Evolutionary conservation across 2,888 invertebrate species (phyloP).

Genomic region (Pristionchus japonicus): DNA sequence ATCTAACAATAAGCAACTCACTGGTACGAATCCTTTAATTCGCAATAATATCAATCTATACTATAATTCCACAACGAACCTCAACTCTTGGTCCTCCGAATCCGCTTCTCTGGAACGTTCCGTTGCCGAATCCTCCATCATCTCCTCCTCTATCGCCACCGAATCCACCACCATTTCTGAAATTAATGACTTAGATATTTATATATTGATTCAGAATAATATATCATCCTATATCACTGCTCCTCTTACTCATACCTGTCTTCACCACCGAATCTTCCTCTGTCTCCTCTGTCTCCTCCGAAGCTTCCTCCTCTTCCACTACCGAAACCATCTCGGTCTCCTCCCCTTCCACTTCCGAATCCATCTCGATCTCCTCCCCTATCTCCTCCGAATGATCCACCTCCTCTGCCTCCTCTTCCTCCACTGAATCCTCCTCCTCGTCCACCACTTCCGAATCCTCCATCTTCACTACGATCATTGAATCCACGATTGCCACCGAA

Average conservation of each 20-base stretch:
- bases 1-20: too few relatives aligned
- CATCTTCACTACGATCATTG: not conserved
- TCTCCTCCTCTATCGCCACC: not conserved
- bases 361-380: too few relatives aligned
- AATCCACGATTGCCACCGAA: not conserved
- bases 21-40: too few relatives aligned
- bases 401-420: conserved; percentile 42
- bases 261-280: conserved; percentile 32
- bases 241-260: not conserved
- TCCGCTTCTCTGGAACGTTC: not conserved
- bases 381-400: conserved; percentile 47
- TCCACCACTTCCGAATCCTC: conserved; percentile 52
- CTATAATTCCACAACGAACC: not conserved
- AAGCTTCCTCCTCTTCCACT: too few relatives aligned
- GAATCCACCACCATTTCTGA: not conserved
- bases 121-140: not conserved
- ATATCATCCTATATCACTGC: too few relatives aligned
- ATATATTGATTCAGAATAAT: too few relatives aligned
- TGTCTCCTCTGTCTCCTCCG: conserved; percentile 45
- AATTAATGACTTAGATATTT: not conserved
- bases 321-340: too few relatives aligned
- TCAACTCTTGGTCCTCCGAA: not conserved
- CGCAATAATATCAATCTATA: not conserved
- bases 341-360: too few relatives aligned
- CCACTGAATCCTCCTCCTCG: conserved; percentile 38